Conservation (phyloP, 2,888 invertebrate species). For the Microctonus hyperodae region DNA sequence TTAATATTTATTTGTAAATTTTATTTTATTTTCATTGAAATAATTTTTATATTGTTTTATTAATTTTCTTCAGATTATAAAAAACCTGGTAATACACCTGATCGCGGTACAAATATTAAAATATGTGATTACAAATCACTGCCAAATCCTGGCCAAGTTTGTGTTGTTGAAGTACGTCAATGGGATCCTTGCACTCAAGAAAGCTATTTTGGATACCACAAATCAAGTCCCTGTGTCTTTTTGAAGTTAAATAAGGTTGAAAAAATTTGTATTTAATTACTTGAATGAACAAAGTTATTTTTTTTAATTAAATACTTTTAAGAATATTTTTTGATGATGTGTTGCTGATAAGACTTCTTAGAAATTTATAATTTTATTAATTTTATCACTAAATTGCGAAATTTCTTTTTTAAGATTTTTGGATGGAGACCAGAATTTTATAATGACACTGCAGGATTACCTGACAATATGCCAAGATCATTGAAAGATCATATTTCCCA, state of each 20-base stretch:
- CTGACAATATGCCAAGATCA: slow-evolving; percentile 74
- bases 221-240: slow-evolving; percentile 92
- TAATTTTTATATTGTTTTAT: too few species aligned
- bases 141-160: slow-evolving; percentile 79
- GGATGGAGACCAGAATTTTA: slow-evolving; percentile 89
- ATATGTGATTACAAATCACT: slow-evolving; percentile 78
- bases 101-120: slow-evolving; percentile 77
- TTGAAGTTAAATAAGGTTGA: slow-evolving; percentile 89
- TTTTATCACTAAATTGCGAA: too few species aligned
- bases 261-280: too few species aligned
- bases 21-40: not conserved
- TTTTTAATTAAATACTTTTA: too few species aligned
- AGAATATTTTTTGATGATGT: too few species aligned
- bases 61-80: slow-evolving; percentile 73
- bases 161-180: slow-evolving; percentile 83
- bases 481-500: slow-evolving; percentile 74
- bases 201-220: slow-evolving; percentile 88
- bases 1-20: not conserved
- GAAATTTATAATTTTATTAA: too few species aligned
- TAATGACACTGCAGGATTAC: slow-evolving; percentile 74
- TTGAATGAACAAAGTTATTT: too few species aligned
- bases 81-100: slow-evolving; percentile 75
- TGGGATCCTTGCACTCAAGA: slow-evolving; percentile 84
- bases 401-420: too few species aligned
- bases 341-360: too few species aligned